Evolutionary conservation across 2,797 vertebrate species (phyloP), one percentile per base, ranked within the genome.

Genomic region (Thripadectes ignobilis): DNA sequence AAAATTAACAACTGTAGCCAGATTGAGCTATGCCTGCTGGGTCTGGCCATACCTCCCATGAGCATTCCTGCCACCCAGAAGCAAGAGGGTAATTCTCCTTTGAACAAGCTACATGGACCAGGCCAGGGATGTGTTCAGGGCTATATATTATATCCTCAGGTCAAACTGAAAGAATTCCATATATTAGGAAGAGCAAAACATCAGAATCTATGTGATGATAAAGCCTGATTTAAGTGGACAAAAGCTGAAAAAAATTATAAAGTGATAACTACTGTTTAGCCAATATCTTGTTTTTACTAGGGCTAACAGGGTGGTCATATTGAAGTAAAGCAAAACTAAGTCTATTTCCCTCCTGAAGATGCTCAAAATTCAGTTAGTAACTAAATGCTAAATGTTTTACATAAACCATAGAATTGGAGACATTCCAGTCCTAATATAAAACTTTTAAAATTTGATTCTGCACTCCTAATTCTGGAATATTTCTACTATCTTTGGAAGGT

Each of bases 1-100:
- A 97, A 98, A 98, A 93, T 97, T 98, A 98, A 98, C 97, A 98
- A 97, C 98, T 98, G 94, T 97, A 97, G 98, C 98, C 98, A 98
- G 97, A 98, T 97, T 92, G 97, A 97, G 97, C 97, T 96, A 96
- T 97, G 97, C 98, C 97, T 97, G 98, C 98, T 98, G 98, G 86
- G 98, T 94, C 97, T 97, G 95, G 97, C 97, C 97, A 95, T 92
- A 92, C 89, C 74, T 95, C 95, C 93, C 97, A 97, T 78, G 26
- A 92, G 71, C 83, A 45, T 36, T 63, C 29, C 38, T 85, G 49
- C 86, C 88, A 87, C 75, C 92, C 74, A 74, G 83, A 66, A 92
- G 52, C 59, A 95, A 84, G 43, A 16, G 14, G n/a, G 20, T 30
- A 65, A 38, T 7, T 79, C 57, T 63, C 6, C 57, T 83, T 38